Percentiles rank a stretch among this genome's conserved stretches.
phyloP scores from a whole-genome alignment of 2,888 invertebrate species.

The Caenorhabditis sinica region DNA sequence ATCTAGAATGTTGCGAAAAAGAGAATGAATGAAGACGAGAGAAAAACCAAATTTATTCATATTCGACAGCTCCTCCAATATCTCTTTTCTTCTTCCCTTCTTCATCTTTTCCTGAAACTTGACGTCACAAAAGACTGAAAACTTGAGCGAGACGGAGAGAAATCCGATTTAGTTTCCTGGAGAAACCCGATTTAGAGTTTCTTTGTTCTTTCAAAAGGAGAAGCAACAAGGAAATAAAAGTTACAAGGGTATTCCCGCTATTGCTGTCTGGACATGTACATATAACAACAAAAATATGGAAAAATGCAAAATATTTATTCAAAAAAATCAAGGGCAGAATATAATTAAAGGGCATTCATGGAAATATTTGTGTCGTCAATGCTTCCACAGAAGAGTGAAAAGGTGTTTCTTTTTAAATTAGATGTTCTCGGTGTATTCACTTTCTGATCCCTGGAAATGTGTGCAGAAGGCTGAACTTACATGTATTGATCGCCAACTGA shows the following conservation, averaged over 20 bases:
- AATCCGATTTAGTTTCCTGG: not conserved
- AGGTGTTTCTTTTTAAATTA: no score
- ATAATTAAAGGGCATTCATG: no score
- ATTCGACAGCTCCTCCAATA: constrained; percentile 26
- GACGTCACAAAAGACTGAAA: constrained; percentile 48
- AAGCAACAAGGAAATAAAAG: constrained; percentile 13
- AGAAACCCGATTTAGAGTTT: not conserved
- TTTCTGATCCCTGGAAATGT: no score
- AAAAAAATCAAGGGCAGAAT: not conserved
- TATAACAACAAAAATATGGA: not conserved
- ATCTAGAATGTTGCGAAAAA: constrained; percentile 28
- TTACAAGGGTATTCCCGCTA: not conserved
- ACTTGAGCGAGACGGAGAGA: not conserved
- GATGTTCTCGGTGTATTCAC: no score
- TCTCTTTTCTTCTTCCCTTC: not conserved
- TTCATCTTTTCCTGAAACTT: constrained; percentile 35
- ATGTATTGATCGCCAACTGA: no score
- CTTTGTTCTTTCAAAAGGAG: constrained; percentile 2
- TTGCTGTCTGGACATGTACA: not conserved
- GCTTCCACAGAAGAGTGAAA: no score
- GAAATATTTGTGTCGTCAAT: no score
- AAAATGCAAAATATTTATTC: not conserved
- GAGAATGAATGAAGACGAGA: constrained; percentile 7
- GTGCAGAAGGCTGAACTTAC: no score
- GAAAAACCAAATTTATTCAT: constrained; percentile 49